Base-by-base conservation (phyloP, 2,888 invertebrate genomes). In the Laspeyria flexula region DNA sequence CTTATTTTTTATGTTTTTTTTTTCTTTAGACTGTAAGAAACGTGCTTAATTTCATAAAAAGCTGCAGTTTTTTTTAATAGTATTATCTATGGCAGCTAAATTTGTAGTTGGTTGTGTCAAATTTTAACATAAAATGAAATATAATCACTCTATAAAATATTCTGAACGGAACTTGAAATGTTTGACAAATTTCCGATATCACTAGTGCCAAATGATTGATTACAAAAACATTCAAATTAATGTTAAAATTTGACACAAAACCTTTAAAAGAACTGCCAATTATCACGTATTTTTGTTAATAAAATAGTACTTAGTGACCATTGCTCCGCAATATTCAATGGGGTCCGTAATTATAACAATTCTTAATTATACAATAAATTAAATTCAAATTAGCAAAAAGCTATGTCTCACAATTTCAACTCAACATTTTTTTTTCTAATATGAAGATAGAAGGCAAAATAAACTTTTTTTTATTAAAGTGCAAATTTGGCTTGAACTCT, bases 1-100 rank as follows among this genome's bases (percentile, higher is more conserved):
- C 79, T 85, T 88, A 83, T 86, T 85, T 86, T 85, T 71, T 86
- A 82, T 73, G 68, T 75, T 78, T 77, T 77, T 4, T 76, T 79
- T 79, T 75, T 74, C 73, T 58, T 64, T 71, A 77, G 73, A 70
- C 68, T 69, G 33, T 52, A 66, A 59, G 63, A 33, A 78, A 79
- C 75, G 80, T 84, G 82, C 85, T 83, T 85, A 80, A 79, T 69
- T 75, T 75, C 42, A 34, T 62, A 56, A 59, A 62, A 60, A 42
- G 67, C 62, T 73, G 63, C 74, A 56, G 62, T 57, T 65, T 57
- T 58, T 57, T 34, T 46, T 33, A 55, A 60, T 60, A 65, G 72
- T 68, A 67, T 71, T 69, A 65, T 61, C 56, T 41, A 34, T 55
- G 61, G 71, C 69, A 74, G 69, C 71, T 69, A 33, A 40, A 16